Conservation (phyloP, 1,140 invertebrate genomes). For the Phortica variegata region DNA sequence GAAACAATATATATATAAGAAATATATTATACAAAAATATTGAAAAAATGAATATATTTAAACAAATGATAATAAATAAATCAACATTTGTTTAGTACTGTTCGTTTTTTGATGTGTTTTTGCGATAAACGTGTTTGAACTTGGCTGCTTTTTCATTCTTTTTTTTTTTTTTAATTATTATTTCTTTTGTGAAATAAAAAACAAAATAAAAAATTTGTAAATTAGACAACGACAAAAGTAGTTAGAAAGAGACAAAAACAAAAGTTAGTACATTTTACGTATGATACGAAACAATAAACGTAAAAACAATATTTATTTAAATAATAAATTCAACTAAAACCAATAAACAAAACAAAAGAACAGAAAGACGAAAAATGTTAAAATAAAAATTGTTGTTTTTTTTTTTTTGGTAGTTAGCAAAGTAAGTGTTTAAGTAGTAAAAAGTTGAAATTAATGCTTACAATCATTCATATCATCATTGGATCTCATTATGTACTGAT, state of each 20-base stretch:
- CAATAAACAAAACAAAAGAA: slow-evolving; percentile 15
- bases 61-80: slow-evolving; percentile 15
- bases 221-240: slow-evolving; percentile 19
- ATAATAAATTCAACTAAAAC: no score
- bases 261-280: background rate
- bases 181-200: slow-evolving; percentile 25
- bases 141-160: slow-evolving; percentile 28
- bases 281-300: background rate
- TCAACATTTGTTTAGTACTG: slow-evolving; percentile 30
- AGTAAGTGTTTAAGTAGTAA: slow-evolving; percentile 38
- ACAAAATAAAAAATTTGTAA: slow-evolving; percentile 21
- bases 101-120: slow-evolving; percentile 32
- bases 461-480: slow-evolving; percentile 59
- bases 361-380: slow-evolving; percentile 24
- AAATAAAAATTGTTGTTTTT: slow-evolving; percentile 29
- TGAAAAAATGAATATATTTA: slow-evolving; percentile 7
- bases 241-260: slow-evolving; percentile 8
- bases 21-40: slow-evolving; percentile 21
- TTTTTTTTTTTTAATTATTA: slow-evolving; percentile 34
- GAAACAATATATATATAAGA: slow-evolving; percentile 13
- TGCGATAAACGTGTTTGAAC: slow-evolving; percentile 26
- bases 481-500: slow-evolving; percentile 59
- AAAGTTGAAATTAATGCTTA: slow-evolving; percentile 57
- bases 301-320: background rate
- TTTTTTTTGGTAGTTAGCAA: slow-evolving; percentile 26